Base-by-base conservation (phyloP, 2,888 invertebrate genomes). In the Chelonus formosanus region DNA sequence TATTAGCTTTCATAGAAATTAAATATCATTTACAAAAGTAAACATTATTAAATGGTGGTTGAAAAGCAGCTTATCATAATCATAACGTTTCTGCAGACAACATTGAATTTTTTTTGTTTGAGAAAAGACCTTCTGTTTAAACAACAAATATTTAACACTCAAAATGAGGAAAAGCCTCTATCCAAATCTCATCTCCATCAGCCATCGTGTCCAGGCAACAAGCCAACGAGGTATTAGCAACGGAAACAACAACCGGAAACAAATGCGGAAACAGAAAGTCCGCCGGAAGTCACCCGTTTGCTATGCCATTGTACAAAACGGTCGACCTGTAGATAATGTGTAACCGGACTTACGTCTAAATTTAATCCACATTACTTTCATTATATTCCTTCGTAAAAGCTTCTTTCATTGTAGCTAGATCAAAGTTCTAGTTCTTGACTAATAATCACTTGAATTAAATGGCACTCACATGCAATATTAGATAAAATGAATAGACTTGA, bases 191-290 rank as follows among this genome's bases (percentile, higher is more conserved):
- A 45, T 55, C 55, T 35, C 20, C 36, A 20, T 55, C 32, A 45
- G 10, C 8, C 54, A 44, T 10, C 54, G 67, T 62, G 57, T 63
- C 71, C 68, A 69, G 67, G 67, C 67, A 69, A 65, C 70, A 67
- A 71, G 76, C 76, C 76, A 75, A 68, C 74, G 70, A 34, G 73
- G 74, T 75, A 80, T 80, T 80, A 76, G 80, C 78, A 75, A 69
- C 78, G 81, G 81, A 80, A 80, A 80, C 76, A 73, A 74, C 67
- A 75, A 73, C 47, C 79, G 81, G 79, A 78, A 72, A 71, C 76
- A 75, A 75, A 74, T 61, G 59, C 78, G 77, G 80, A 80, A 80
- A 75, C 66, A 76, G 76, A 75, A 75, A 75, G 74, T 74, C 76
- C 73, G 61, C 73, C 75, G 81, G 79, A 81, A 76, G 75, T 74